These are phyloP conservation scores for Hippoglossus hippoglossus DNA, from an alignment of 2,797 vertebrate species.

Conservation along the genomic window DNA sequence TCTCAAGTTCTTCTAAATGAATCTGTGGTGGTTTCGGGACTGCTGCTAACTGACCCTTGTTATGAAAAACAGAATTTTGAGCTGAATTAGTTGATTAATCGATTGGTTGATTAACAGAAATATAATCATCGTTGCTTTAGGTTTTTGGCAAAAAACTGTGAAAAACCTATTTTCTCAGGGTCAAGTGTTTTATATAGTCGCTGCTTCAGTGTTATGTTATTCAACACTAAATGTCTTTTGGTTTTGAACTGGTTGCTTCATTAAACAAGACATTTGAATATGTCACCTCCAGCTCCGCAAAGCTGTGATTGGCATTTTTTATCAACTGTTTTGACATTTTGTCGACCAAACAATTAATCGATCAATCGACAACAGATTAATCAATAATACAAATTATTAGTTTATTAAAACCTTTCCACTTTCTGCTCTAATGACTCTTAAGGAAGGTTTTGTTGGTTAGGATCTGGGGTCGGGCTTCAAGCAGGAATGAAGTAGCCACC, in stretches of 20 bases:
- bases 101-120: not conserved
- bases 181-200: too few species aligned
- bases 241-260: too few species aligned
- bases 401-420: not conserved
- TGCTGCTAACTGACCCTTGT: too few species aligned
- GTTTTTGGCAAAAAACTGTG: too few species aligned
- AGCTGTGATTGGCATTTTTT: not conserved
- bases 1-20: too few species aligned
- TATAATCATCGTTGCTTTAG: not conserved
- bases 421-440: not conserved
- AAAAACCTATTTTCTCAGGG: too few species aligned
- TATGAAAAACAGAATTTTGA: too few species aligned
- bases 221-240: too few species aligned
- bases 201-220: too few species aligned
- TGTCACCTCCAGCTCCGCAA: not conserved
- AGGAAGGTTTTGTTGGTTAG: slow-evolving; percentile 13
- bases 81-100: not conserved
- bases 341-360: not conserved
- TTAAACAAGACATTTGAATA: too few species aligned
- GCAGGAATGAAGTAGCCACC: slow-evolving; percentile 19
- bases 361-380: not conserved
- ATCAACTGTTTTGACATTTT: not conserved
- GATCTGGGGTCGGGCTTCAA: slow-evolving; percentile 7
- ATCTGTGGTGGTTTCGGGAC: too few species aligned
- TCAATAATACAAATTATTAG: not conserved